Conservation (phyloP, 2,113 vertebrate genomes). For the Henicopernis longicauda region DNA sequence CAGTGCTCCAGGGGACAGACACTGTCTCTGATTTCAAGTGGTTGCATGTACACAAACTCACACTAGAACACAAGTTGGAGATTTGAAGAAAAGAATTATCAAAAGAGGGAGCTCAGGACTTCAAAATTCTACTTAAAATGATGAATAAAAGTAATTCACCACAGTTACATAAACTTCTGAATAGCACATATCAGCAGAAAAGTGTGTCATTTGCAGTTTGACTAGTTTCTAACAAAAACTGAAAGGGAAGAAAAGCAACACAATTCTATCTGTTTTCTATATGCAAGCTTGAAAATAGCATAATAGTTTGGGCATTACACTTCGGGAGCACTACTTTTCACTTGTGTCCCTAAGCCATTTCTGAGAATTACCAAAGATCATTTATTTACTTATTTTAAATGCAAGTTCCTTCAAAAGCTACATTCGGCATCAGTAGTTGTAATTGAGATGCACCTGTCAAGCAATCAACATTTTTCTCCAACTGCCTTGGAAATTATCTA, state of each 20-base stretch:
- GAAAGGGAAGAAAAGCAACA: neutral
- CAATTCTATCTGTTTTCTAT: neutral
- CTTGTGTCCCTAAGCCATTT: neutral
- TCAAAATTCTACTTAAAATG: neutral
- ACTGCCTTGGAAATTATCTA: neutral
- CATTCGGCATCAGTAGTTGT: neutral
- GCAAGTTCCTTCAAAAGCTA: neutral
- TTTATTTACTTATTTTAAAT: neutral
- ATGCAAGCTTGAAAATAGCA: neutral
- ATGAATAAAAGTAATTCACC: neutral
- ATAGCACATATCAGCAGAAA: neutral
- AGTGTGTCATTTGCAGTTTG: neutral
- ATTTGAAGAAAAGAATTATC: neutral
- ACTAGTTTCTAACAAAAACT: neutral
- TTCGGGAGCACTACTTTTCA: neutral
- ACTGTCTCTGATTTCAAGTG: neutral
- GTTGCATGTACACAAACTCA: neutral
- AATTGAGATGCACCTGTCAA: fast-evolving
- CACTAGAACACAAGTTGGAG: neutral
- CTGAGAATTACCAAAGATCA: neutral
- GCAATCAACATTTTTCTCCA: fast-evolving
- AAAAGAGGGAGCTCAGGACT: neutral
- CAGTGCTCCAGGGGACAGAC: neutral
- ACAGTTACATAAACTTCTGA: neutral
- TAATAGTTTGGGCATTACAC: neutral